Evolutionary conservation across 2,797 vertebrate genomes (phyloP), one percentile per base, ranked within the genome.

Genomic region (Eospalax fontanierii): DNA sequence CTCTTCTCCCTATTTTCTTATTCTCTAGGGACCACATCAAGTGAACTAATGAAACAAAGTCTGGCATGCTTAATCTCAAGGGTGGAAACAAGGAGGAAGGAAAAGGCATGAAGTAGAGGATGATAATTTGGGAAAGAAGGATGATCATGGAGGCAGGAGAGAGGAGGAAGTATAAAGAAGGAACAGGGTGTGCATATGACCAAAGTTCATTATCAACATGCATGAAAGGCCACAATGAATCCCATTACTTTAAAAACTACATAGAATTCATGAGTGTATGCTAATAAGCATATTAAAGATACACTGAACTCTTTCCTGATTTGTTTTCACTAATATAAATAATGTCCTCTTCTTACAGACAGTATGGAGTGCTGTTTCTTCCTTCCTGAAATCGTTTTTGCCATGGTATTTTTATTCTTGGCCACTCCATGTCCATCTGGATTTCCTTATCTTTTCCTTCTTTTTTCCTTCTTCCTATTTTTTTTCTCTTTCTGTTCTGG

Each of bases 311-410:
- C 84, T 94, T 94, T 87, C 14, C 78, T 82, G 12, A 65, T 92
- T 96, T 93, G 71, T 30, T 75, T 43, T 85, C 22, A 76, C 43
- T 87, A 61, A 73, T 90, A 86, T 10, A 87, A 75, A 22, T 71
- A 63, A 78, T 84, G 63, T 79, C 4, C 24, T 89, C 35, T 82
- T 87, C 66, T 26, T 57, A 46, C 40, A 43, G 50, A 9, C 7
- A 54, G 9, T 78, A 18, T 6, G 50, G 9, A 80, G 9, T 50
- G 61, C 95, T 61, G 30, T 73, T 87, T 90, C 16, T 81, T 9
- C 26, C 61, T 85, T 86, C 28, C 22, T 87, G 24, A 12, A 76
- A 80, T 79, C 73, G 38, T 10, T 9, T 92, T 90, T 80, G n/a
- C n/a, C 84, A 61, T 66, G 24, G 22, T 57, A 35, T 82, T 85